Percentiles rank a stretch among this genome's conserved stretches.
Evolutionary conservation across 2,113 vertebrate genomes (phyloP).

Genomic region (Stictonetta naevosa): DNA sequence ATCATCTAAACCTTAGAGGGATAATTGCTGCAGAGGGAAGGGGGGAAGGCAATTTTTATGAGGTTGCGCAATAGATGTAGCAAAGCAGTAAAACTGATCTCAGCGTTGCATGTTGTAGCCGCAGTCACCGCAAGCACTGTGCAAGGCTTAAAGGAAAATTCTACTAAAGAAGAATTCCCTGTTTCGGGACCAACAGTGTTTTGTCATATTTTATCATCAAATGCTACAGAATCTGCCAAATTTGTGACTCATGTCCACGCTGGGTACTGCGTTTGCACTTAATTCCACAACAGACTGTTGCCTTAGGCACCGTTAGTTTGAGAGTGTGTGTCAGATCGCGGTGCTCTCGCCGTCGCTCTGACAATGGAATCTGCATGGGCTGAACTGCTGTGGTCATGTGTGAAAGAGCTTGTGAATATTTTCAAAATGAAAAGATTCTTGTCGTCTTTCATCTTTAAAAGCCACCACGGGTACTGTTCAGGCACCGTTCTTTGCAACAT

Average conservation of each 20-base stretch:
- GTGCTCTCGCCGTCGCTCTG: neutral
- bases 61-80: neutral
- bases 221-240: neutral
- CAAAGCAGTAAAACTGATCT: neutral
- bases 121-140: neutral
- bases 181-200: neutral
- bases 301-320: slow-evolving; percentile 34
- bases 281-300: slow-evolving; percentile 28
- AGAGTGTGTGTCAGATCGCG: neutral
- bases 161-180: neutral
- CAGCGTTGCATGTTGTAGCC: neutral
- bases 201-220: slow-evolving; percentile 15
- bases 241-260: slow-evolving; percentile 23
- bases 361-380: neutral
- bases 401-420: slow-evolving; percentile 34
- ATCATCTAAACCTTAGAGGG: neutral
- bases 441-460: slow-evolving; percentile 25
- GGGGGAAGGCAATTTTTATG: neutral
- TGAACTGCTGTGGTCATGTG: neutral
- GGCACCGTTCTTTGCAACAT: neutral
- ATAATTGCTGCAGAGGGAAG: neutral
- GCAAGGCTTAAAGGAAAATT: slow-evolving; percentile 5
- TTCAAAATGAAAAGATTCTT: slow-evolving; percentile 12
- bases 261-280: slow-evolving; percentile 28
- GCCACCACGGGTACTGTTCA: neutral